These are phyloP conservation scores for Amphiprion clarkii DNA, from an alignment of 2,797 vertebrate species.

Conservation along the genomic window DNA sequence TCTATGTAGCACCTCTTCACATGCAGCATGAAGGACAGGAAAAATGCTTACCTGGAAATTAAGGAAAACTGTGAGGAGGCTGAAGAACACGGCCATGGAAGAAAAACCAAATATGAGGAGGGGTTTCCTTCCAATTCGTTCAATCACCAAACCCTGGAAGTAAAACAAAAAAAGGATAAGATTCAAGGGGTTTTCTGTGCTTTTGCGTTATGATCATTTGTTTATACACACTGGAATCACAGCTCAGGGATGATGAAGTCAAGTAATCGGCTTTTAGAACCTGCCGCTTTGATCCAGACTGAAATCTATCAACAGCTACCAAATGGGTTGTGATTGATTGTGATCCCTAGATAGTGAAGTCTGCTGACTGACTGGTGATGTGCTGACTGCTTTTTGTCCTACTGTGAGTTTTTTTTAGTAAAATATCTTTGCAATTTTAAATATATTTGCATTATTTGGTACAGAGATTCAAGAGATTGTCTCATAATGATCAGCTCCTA, in stretches of 20 bases:
- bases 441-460: too few species aligned
- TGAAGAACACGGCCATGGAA: conserved; percentile 91
- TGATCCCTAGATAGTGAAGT: neutral
- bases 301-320: neutral
- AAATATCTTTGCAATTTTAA: too few species aligned
- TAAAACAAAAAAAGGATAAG: neutral
- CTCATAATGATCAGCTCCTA: too few species aligned
- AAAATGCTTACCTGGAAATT: conserved; percentile 89
- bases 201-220: conserved; percentile 1
- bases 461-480: too few species aligned
- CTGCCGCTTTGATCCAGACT: neutral
- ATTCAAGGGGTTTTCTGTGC: neutral
- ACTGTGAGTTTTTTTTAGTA: too few species aligned
- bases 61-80: conserved; percentile 90
- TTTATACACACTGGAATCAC: neutral
- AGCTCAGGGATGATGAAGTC: neutral
- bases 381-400: neutral
- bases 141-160: conserved; percentile 91
- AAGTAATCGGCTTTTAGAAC: too few species aligned
- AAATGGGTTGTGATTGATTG: neutral
- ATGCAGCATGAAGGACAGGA: conserved; percentile 4
- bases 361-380: neutral
- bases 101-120: conserved; percentile 94
- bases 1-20: too few species aligned
- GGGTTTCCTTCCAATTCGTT: conserved; percentile 89